Base-by-base conservation (phyloP, 1,140 invertebrate species). In the Pectinophora gossypiella region DNA sequence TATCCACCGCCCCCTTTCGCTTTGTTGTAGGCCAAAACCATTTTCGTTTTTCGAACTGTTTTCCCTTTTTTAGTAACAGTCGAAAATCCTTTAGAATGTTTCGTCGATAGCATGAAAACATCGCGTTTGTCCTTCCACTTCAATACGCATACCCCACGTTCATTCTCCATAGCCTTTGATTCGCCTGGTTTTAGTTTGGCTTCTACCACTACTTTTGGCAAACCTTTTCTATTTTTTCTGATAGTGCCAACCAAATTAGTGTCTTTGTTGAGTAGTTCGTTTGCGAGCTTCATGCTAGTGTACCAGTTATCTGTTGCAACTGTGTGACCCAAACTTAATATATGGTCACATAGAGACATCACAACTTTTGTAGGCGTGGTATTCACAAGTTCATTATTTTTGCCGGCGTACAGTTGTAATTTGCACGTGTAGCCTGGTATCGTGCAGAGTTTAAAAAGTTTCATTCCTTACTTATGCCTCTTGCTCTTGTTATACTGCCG, bases 61-160 rank as follows among this genome's bases (percentile, higher is more conserved):
- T 59, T 59, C n/a, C n/a, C n/a, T n/a, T n/a, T n/a, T n/a, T n/a
- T n/a, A n/a, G n/a, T n/a, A n/a, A n/a, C n/a, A n/a, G n/a, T n/a
- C n/a, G n/a, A n/a, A n/a, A n/a, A n/a, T n/a, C n/a, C n/a, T n/a
- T n/a, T n/a, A n/a, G n/a, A n/a, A 32, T 32, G 27, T 62, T 76
- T 74, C 48, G 81, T 86, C 38, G 70, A 74, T 38, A 85, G 50
- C 51, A 84, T 62, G 19, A 74, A 54, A 27, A 83, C 71, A 50
- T 77, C 72, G 36, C 69, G 43, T 55, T 82, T 82, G 58, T 84
- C 72, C 59, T 76, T 83, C 76, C 81, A 89, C 60, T 86, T 85
- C 49, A 76, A 51, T n/a, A 88, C 64, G 22, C 64, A 77, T 57
- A 88, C 68, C 27, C 73, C 63, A 61, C 73, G 55, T 59, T 71